Conservation (phyloP, 2,888 invertebrate species). For the Melanostoma mellinum region DNA sequence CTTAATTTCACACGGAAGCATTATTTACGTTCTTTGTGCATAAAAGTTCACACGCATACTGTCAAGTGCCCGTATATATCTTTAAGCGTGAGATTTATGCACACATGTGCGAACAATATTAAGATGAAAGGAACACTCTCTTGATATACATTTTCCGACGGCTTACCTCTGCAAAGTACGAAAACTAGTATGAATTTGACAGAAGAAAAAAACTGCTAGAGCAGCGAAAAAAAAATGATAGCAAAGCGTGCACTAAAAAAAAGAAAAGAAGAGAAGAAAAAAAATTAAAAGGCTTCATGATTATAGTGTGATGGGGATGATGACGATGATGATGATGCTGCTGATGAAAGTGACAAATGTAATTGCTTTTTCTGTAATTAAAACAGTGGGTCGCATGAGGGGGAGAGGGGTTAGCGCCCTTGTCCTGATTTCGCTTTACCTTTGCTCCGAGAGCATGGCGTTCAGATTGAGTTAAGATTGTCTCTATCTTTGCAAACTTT, state of each 20-base stretch:
- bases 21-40: slow-evolving; percentile 21
- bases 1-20: slow-evolving; percentile 57
- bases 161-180: slow-evolving; percentile 33
- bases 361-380: slow-evolving; percentile 72
- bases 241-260: not conserved
- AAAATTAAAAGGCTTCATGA: slow-evolving; percentile 39
- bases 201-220: slow-evolving; percentile 34
- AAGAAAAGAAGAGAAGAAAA: not conserved
- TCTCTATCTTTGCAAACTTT: slow-evolving; percentile 47
- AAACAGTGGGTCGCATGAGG: slow-evolving; percentile 47
- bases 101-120: slow-evolving; percentile 55
- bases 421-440: slow-evolving; percentile 63
- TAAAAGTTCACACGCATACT: slow-evolving; percentile 12
- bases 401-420: slow-evolving; percentile 33
- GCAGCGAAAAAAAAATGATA: slow-evolving; percentile 16
- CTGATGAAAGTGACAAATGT: slow-evolving; percentile 70
- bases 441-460: slow-evolving; percentile 41
- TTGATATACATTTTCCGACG: slow-evolving; percentile 54
- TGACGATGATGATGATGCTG: slow-evolving; percentile 49
- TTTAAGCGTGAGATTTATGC: slow-evolving; percentile 60
- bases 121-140: slow-evolving; percentile 59
- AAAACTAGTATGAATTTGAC: slow-evolving; percentile 54
- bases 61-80: slow-evolving; percentile 37
- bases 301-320: slow-evolving; percentile 52
- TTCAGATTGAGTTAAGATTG: slow-evolving; percentile 64